Evolutionary conservation across 2,113 vertebrate genomes (phyloP).

Genomic region (Rhinogobius similis): DNA sequence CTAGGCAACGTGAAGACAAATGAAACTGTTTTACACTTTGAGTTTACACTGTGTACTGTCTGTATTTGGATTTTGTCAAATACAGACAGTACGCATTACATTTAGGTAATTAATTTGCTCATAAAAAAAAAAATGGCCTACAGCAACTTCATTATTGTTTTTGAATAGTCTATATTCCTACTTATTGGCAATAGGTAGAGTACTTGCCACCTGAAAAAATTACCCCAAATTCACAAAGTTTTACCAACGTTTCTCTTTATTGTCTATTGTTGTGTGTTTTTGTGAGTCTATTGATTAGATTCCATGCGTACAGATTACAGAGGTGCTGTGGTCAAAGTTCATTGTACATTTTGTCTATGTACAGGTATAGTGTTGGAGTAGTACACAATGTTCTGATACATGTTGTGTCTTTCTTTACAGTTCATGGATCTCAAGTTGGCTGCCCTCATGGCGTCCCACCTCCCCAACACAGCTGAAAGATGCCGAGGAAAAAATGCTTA

Average conservation of each 20-base stretch:
- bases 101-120: too few relatives aligned
- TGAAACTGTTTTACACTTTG: neutral
- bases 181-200: too few relatives aligned
- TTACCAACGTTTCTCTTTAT: neutral
- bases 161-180: too few relatives aligned
- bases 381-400: slow-evolving; percentile 5
- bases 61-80: neutral
- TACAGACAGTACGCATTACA: too few relatives aligned
- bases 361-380: neutral
- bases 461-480: slow-evolving; percentile 87
- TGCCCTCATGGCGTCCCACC: slow-evolving; percentile 93
- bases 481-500: slow-evolving; percentile 92
- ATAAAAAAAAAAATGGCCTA: too few relatives aligned
- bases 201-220: neutral
- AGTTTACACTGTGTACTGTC: too few relatives aligned
- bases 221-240: neutral
- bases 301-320: slow-evolving; percentile 33
- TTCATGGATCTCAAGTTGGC: slow-evolving; percentile 87
- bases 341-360: slow-evolving; percentile 18
- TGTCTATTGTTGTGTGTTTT: neutral
- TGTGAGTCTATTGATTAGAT: slow-evolving; percentile 15
- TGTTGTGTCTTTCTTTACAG: slow-evolving; percentile 61
- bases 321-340: slow-evolving; percentile 54
- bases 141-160: too few relatives aligned
- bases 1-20: neutral